These are phyloP conservation scores for Synergus itoensis DNA, from an alignment of 2,888 invertebrate species.

Conservation along the genomic window DNA sequence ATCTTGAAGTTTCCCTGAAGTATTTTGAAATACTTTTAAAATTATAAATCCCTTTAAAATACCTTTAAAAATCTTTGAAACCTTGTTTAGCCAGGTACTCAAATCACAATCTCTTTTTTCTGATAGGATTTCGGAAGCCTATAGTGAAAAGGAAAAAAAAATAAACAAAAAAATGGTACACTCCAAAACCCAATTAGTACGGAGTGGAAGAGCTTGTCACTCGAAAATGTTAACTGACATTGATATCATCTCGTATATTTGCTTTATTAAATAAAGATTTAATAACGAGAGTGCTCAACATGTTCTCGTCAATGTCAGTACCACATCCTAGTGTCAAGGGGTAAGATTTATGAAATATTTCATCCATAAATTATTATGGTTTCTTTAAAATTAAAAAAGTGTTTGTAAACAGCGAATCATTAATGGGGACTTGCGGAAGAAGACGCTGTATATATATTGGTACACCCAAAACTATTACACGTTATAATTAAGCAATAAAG, in stretches of 20 bases:
- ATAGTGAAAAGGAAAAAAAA: background rate
- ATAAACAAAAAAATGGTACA: background rate
- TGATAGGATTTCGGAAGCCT: background rate
- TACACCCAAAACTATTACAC: slow-evolving; percentile 49
- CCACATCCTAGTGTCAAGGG: background rate
- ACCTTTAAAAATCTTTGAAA: too few species aligned
- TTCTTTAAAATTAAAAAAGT: background rate
- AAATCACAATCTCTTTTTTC: background rate
- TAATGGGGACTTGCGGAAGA: too few species aligned
- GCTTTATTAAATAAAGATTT: slow-evolving; percentile 22
- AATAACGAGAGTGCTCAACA: background rate
- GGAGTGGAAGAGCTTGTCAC: slow-evolving; percentile 25
- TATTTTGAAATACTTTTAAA: too few species aligned
- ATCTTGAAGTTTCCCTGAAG: too few species aligned
- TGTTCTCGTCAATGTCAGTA: background rate
- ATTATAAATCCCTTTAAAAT: too few species aligned
- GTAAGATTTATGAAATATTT: background rate
- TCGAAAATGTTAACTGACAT: slow-evolving; percentile 5
- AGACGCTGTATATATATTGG: too few species aligned
- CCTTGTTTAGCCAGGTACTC: too few species aligned
- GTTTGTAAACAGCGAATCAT: too few species aligned
- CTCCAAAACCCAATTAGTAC: slow-evolving; percentile 13
- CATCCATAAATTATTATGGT: background rate
- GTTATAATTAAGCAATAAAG: slow-evolving; percentile 63
- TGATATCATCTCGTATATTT: slow-evolving; percentile 23